phyloP scores from a whole-genome alignment of 2,113 vertebrate species.

The Fulica atra region DNA sequence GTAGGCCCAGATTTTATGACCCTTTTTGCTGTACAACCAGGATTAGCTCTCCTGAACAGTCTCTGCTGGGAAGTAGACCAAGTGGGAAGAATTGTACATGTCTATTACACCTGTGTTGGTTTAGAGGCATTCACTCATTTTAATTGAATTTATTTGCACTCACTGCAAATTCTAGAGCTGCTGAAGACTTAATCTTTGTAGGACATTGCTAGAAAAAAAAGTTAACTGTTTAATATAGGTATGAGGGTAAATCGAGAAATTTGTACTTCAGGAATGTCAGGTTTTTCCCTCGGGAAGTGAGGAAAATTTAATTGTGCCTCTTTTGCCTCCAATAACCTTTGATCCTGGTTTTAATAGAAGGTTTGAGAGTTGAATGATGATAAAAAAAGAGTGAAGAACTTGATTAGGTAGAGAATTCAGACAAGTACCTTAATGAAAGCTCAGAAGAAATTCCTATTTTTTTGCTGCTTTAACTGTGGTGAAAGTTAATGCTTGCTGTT shows the following conservation, averaged over 20 bases:
- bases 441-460: not conserved
- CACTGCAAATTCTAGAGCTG: not conserved
- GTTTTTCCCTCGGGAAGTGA: not conserved
- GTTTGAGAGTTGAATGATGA: not conserved
- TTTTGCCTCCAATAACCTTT: not conserved
- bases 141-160: not conserved
- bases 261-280: not conserved
- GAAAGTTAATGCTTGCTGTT: not conserved
- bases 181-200: not conserved
- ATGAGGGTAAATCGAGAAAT: not conserved
- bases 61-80: not conserved
- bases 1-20: not conserved
- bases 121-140: not conserved
- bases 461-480: not conserved
- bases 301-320: not conserved
- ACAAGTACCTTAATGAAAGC: not conserved
- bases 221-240: not conserved
- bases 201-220: not conserved
- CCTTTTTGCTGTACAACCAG: not conserved
- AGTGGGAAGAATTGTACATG: not conserved
- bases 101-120: not conserved
- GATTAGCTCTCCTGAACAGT: not conserved
- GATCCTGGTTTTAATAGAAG: not conserved
- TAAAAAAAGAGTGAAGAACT: constrained; percentile 19
- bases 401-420: constrained; percentile 10